Evolutionary conservation across 2,797 vertebrate genomes (phyloP), one percentile per base, ranked within the genome.

Genomic region (Anomalospiza imberbis): DNA sequence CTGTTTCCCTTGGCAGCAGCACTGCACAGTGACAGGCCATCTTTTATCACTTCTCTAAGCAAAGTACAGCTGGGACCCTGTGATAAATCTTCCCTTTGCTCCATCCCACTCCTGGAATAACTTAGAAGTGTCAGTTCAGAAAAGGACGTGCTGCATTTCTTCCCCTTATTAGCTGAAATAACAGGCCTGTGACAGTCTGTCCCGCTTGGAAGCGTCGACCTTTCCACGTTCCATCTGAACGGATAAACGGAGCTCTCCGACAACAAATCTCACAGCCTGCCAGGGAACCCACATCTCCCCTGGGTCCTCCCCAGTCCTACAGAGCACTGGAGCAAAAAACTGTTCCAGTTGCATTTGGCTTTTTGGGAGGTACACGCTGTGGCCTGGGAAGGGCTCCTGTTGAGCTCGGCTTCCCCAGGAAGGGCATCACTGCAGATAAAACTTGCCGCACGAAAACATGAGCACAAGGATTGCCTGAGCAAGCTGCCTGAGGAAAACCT

Each of bases 251-350:
- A 47, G 57, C 34, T 62, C 34, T 47, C 34, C 31, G 10, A 21
- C 5, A 0, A 31, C 13, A 3, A 3, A 63, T n/a, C 51, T 26
- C 4, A 0, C 55, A 12, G 15, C 0, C 0, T n/a, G 63, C 24
- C 71, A 13, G 45, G 47, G 51, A 61, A 26, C 11, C 21, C 8
- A 2, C 0, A 0, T 28, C 73, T 67, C 32, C 40, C 8, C n/a
- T 4, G 61, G 21, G 45, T 22, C 38, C 38, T 40, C 38, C 38
- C 38, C 38, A 12, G 0, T 40, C 31, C 40, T 13, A 3, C 1
- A 20, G 26, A 70, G 28, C 42, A 7, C 50, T 7, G 78, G 22
- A 57, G n/a, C 29, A 73, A 40, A 47, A 15, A 28, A 7, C 12
- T 12, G 5, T 44, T 58, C 38, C 71, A 47, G 67, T 72, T 25